These are phyloP conservation scores for Stenopsyche tienmushanensis DNA, from an alignment of 1,140 invertebrate species.

Conservation along the genomic window DNA sequence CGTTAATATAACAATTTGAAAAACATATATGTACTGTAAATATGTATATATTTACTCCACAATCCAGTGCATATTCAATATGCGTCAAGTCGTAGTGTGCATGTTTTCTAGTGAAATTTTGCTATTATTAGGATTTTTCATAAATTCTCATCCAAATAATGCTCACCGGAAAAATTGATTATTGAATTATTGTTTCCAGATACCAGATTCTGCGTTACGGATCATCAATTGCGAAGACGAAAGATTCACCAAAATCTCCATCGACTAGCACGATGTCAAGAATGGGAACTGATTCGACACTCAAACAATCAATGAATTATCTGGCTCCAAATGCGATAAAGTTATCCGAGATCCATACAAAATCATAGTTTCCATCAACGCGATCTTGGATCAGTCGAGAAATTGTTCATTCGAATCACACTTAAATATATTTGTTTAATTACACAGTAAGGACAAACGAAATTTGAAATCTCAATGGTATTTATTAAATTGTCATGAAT, in stretches of 20 bases:
- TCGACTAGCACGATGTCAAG: conserved; percentile 23
- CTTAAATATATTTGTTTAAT: too few relatives aligned
- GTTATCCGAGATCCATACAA: background rate
- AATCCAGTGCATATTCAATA: too few relatives aligned
- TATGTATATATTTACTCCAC: too few relatives aligned
- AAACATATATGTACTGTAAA: too few relatives aligned
- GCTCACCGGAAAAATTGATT: background rate
- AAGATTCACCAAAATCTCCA: conserved; percentile 34
- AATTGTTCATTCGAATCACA: background rate
- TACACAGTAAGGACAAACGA: too few relatives aligned
- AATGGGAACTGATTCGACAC: conserved; percentile 20
- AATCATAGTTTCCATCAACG: too few relatives aligned
- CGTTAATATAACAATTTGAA: too few relatives aligned
- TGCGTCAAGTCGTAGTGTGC: too few relatives aligned
- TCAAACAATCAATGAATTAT: conserved; percentile 28
- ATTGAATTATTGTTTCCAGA: conserved; percentile 24
- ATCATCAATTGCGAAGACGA: conserved; percentile 24
- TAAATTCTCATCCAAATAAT: background rate
- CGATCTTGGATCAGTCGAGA: background rate
- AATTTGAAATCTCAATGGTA: too few relatives aligned
- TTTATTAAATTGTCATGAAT: too few relatives aligned
- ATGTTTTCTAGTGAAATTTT: too few relatives aligned
- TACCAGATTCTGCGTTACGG: conserved; percentile 38
- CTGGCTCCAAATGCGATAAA: conserved; percentile 9
- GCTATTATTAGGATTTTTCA: too few relatives aligned